phyloP scores from a whole-genome alignment of 2,113 vertebrate genomes.

The Gila orcuttii region DNA sequence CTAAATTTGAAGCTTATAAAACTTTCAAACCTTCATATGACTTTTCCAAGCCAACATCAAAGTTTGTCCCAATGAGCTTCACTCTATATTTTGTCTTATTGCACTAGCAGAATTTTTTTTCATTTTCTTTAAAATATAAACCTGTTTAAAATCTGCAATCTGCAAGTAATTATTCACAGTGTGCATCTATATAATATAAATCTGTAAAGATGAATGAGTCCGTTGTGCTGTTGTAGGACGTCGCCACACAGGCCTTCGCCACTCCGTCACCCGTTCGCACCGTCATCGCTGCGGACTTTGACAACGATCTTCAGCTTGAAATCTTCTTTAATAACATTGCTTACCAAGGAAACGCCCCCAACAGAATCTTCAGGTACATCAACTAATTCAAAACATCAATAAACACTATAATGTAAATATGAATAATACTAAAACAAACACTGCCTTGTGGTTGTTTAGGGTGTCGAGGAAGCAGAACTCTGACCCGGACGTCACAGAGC shows the following conservation, averaged over 20 bases:
- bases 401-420: too few species aligned
- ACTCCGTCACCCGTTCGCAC: constrained; percentile 87
- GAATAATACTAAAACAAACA: background rate
- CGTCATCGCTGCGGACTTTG: constrained; percentile 88
- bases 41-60: too few species aligned
- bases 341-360: constrained; percentile 83
- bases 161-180: background rate
- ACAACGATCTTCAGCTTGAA: constrained; percentile 91
- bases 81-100: too few species aligned
- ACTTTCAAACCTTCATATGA: too few species aligned
- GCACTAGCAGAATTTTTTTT: too few species aligned
- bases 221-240: constrained; percentile 74
- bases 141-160: too few species aligned
- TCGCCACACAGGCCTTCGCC: constrained; percentile 84
- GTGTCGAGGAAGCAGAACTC: constrained; percentile 79
- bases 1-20: too few species aligned
- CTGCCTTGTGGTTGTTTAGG: constrained; percentile 68
- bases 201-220: background rate
- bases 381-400: background rate
- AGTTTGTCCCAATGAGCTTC: too few species aligned
- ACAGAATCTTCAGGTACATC: constrained; percentile 87
- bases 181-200: background rate
- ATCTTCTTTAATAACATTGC: constrained; percentile 97
- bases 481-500: constrained; percentile 84
- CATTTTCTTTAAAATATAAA: too few species aligned